phyloP scores from a whole-genome alignment of 2,888 invertebrate species.

The Malachius bipustulatus region DNA sequence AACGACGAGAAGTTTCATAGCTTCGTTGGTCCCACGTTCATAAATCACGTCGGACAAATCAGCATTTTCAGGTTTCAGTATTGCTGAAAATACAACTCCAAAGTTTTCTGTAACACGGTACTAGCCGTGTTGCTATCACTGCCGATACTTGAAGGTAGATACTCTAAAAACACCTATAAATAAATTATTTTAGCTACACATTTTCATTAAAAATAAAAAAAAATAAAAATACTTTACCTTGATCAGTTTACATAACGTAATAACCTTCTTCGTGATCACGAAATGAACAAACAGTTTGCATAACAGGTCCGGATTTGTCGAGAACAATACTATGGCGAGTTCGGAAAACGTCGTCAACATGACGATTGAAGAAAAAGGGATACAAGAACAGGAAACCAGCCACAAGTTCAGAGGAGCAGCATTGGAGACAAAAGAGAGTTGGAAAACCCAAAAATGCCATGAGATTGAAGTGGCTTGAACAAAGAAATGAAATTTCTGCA shows the following conservation, averaged over 20 bases:
- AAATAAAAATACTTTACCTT: slow-evolving; percentile 24
- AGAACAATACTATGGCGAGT: slow-evolving; percentile 41
- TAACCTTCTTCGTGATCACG: slow-evolving; percentile 34
- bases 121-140: slow-evolving; percentile 38
- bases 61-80: slow-evolving; percentile 29
- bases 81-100: slow-evolving; percentile 39
- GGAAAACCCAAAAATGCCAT: no score
- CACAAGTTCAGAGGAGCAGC: no score
- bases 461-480: no score
- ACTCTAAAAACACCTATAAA: slow-evolving; percentile 49
- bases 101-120: slow-evolving; percentile 39
- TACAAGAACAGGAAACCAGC: no score
- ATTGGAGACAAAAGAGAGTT: no score
- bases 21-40: slow-evolving; percentile 40
- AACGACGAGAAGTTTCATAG: slow-evolving; percentile 49
- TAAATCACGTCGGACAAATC: slow-evolving; percentile 32
- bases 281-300: slow-evolving; percentile 39
- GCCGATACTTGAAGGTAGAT: slow-evolving; percentile 53
- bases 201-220: no score
- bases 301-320: slow-evolving; percentile 37
- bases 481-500: no score
- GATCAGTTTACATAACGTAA: slow-evolving; percentile 37
- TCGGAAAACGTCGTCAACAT: slow-evolving; percentile 47
- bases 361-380: no score
- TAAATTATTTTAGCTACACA: no score